These are phyloP conservation scores for Erannis defoliaria DNA, from an alignment of 2,888 invertebrate genomes.

Conservation along the genomic window DNA sequence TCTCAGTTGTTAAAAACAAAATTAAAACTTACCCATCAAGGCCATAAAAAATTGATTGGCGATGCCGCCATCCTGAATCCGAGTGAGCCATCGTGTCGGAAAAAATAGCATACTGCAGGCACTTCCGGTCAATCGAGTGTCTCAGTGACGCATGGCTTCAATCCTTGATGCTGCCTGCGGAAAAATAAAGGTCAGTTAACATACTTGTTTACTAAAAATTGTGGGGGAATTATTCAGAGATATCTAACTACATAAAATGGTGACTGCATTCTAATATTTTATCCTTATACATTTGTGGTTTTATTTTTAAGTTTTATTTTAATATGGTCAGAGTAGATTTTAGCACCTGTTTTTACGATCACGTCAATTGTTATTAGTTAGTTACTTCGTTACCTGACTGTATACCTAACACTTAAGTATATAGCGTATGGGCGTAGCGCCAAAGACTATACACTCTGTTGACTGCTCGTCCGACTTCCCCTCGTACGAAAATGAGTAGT, in stretches of 20 bases:
- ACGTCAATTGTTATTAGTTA: background rate
- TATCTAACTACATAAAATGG: background rate
- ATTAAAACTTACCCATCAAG: constrained; percentile 71
- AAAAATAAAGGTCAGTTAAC: constrained; percentile 33
- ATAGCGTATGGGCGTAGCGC: background rate
- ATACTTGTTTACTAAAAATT: background rate
- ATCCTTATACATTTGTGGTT: background rate
- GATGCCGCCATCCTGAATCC: constrained; percentile 72
- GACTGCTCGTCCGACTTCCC: too few relatives aligned
- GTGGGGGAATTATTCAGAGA: too few relatives aligned
- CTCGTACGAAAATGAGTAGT: too few relatives aligned
- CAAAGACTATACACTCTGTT: too few relatives aligned
- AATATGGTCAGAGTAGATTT: background rate
- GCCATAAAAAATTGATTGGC: constrained; percentile 80
- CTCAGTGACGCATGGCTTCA: constrained; percentile 57
- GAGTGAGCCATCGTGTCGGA: constrained; percentile 71
- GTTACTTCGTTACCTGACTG: background rate
- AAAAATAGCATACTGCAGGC: constrained; percentile 66
- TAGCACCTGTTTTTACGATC: background rate
- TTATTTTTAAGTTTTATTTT: background rate
- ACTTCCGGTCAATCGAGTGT: constrained; percentile 47
- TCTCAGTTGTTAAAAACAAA: background rate
- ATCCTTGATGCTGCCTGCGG: constrained; percentile 41
- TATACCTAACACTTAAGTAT: background rate
- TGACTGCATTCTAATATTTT: constrained; percentile 7